A percentile compares a stretch with the other conserved stretches of the same genome.
These are phyloP conservation scores for Thamnophis elegans DNA, from an alignment of 2,797 vertebrate species.

Conservation along the genomic window DNA sequence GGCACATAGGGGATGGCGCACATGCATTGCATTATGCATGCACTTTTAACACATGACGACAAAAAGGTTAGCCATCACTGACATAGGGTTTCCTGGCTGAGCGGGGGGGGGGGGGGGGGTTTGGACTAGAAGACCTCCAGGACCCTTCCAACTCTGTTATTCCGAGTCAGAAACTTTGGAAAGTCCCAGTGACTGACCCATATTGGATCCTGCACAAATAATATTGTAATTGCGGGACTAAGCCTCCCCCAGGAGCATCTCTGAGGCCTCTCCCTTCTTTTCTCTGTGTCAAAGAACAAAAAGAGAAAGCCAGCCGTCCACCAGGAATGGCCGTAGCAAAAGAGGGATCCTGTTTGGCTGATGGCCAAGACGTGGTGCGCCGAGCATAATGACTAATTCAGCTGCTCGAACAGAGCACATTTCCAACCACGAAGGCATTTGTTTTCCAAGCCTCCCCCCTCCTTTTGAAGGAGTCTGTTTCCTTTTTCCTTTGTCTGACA, in stretches of 20 bases:
- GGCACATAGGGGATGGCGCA: no score
- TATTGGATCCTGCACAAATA: neutral
- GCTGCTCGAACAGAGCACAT: constrained; percentile 1
- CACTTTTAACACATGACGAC: no score
- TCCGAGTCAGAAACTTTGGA: no score
- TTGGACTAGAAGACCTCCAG: no score
- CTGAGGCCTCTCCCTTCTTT: neutral
- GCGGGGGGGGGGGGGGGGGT: no score
- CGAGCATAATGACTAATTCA: neutral
- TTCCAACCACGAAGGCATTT: neutral
- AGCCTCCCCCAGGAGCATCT: no score
- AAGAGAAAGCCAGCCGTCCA: neutral
- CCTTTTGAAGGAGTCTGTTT: neutral
- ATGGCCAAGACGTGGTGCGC: neutral
- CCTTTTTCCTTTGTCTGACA: neutral
- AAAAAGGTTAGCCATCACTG: no score
- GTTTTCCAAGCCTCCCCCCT: neutral
- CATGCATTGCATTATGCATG: no score
- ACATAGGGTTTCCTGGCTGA: no score
- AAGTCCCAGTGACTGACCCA: neutral
- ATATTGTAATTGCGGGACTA: no score
- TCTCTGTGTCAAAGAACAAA: neutral
- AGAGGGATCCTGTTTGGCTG: neutral
- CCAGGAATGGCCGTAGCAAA: neutral
- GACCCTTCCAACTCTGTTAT: no score